Base-by-base conservation (phyloP, 2,113 vertebrate genomes). In the Sceloporus undulatus region DNA sequence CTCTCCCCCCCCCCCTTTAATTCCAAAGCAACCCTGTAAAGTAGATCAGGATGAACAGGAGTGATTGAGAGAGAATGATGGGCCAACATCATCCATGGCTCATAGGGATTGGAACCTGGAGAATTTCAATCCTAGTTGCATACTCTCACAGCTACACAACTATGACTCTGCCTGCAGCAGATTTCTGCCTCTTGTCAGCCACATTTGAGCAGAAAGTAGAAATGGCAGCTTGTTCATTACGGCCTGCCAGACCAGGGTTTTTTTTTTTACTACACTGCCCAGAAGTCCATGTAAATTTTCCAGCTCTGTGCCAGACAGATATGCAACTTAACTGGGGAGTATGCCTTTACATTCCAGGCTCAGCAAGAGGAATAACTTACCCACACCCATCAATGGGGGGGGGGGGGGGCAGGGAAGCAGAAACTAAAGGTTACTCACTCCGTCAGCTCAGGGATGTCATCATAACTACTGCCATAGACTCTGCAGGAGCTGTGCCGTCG, bases 401-500 rank as follows among this genome's bases (percentile, higher is more conserved):
- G 18, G 34, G 34, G 34, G 34, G 1, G 34, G 34, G 34, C 13
- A 18, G 13, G 40, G 75, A 38, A 34, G 25, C 54, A 79, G 54
- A 79, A 62, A 14, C 16, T 19, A 79, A 79, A 79, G 76, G 4
- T 38, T 59, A 96, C 98, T 97, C 96, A 99, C 99, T 99, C 96
- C 73, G 99, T 99, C 91, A 99, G 98, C 88, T 98, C 97, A 25
- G 98, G 98, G 91, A 99, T 98, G 94, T 98, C 97, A 29, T 99
- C 99, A 0, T 96, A 95, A 23, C 97, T 94, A 2, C 97, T 99
- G 93, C 99, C 99, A 0, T 99, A 99, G 14, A 99, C 98, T 77
- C 95, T 96, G 89, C 99, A 99, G 79, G 98, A 97, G 80, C 84
- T 87, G 92, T 98, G 94, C 77, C 91, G 92, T 93, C 96, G 97